These are phyloP conservation scores for Pseudois nayaur DNA, from an alignment of 2,113 vertebrate species.

Conservation along the genomic window DNA sequence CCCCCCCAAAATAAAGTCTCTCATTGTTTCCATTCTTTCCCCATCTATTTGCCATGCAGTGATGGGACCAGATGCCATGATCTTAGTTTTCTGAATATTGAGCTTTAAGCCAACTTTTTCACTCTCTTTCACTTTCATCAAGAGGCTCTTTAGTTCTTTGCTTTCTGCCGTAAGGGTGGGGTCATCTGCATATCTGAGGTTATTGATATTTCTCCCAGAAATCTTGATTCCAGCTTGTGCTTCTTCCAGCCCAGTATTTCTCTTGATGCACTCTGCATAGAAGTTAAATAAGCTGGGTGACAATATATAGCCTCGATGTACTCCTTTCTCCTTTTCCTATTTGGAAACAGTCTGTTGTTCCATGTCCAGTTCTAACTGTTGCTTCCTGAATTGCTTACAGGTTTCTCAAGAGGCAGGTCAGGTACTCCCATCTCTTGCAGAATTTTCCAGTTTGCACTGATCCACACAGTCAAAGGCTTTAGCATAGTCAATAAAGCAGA, in stretches of 20 bases:
- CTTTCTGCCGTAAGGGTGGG: neutral
- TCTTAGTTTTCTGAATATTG: neutral
- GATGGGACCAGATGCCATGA: neutral
- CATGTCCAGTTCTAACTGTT: neutral
- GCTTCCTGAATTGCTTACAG: neutral
- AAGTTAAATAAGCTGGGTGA: neutral
- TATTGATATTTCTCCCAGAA: accelerated
- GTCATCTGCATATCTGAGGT: neutral
- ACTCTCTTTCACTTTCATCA: neutral
- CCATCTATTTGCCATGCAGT: neutral
- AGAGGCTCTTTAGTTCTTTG: neutral
- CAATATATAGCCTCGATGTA: neutral
- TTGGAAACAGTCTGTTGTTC: neutral
- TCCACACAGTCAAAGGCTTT: neutral
- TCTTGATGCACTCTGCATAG: neutral
- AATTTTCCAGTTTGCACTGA: neutral
- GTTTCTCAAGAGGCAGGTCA: neutral
- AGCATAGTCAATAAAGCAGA: neutral
- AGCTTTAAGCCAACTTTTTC: neutral
- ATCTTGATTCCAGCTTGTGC: neutral
- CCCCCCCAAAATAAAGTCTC: accelerated
- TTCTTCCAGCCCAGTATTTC: neutral
- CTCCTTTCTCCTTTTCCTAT: neutral
- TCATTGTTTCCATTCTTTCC: neutral
- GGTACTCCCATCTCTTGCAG: neutral